phyloP scores from a whole-genome alignment of 2,888 invertebrate genomes.

The Cerastoderma edule region DNA sequence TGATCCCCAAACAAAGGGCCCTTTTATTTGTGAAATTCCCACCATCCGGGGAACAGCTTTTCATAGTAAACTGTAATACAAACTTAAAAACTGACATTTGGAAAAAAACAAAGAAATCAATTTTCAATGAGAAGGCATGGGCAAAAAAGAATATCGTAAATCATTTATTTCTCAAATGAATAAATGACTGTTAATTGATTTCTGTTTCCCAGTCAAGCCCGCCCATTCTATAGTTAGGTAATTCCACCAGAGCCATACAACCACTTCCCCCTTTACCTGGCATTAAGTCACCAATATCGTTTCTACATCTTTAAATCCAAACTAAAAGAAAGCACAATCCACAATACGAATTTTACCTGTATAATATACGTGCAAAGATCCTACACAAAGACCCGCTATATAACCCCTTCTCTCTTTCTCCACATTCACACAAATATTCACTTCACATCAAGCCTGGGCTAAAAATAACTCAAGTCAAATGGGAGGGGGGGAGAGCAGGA shows the following conservation, averaged over 20 bases:
- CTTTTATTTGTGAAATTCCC: background rate
- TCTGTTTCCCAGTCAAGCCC: constrained; percentile 22
- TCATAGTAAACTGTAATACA: no score
- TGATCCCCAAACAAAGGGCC: constrained; percentile 49
- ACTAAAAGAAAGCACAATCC: constrained; percentile 4
- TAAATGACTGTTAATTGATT: background rate
- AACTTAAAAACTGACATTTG: no score
- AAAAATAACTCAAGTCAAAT: constrained; percentile 54
- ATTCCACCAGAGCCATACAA: constrained; percentile 8
- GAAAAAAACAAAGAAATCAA: background rate
- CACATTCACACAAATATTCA: constrained; percentile 55
- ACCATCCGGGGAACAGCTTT: no score
- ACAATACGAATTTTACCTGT: constrained; percentile 48
- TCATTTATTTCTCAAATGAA: background rate
- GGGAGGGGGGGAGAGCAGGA: constrained; percentile 29
- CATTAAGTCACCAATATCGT: constrained; percentile 17
- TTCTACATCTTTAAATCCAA: constrained; percentile 16
- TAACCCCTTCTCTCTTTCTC: constrained; percentile 55
- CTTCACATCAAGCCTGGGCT: constrained; percentile 56
- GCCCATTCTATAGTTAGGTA: constrained; percentile 11
- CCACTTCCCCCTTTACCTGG: constrained; percentile 11
- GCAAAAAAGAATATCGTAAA: background rate
- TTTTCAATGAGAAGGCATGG: background rate
- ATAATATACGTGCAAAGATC: constrained; percentile 53
- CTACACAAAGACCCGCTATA: constrained; percentile 53